A percentile compares a stretch with the other conserved stretches of the same genome.
Conservation (phyloP, 2,113 vertebrate genomes). For the Myrmecobius fasciatus region DNA sequence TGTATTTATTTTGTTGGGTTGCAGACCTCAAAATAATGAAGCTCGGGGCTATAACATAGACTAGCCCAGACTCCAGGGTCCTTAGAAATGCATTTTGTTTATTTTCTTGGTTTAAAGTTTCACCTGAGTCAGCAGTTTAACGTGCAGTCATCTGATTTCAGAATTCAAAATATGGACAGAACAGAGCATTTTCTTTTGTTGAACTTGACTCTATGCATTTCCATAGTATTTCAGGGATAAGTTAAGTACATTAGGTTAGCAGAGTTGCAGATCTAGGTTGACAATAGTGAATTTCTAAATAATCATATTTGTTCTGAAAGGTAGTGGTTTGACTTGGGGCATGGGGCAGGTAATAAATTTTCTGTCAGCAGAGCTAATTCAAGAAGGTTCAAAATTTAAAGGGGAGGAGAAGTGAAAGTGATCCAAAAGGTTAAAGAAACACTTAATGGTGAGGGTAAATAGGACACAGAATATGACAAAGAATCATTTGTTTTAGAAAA, state of each 20-base stretch:
- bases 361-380: background rate
- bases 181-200: conserved; percentile 42
- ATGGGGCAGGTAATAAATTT: background rate
- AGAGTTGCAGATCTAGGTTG: background rate
- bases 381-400: background rate
- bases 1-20: conserved; percentile 22
- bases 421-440: background rate
- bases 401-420: background rate
- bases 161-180: conserved; percentile 26
- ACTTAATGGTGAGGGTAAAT: background rate
- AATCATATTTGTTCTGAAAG: background rate
- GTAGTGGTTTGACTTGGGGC: background rate
- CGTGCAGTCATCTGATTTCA: conserved; percentile 49
- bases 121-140: conserved; percentile 64
- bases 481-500: background rate
- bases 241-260: background rate
- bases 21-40: background rate
- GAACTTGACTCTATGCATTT: conserved; percentile 49
- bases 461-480: background rate
- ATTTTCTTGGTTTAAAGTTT: conserved; percentile 61
- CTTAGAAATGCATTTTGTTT: conserved; percentile 29
- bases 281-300: background rate
- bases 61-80: background rate
- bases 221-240: conserved; percentile 41
- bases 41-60: background rate